Base-by-base conservation (phyloP, 2,797 vertebrate genomes). In the Choloepus didactylus region DNA sequence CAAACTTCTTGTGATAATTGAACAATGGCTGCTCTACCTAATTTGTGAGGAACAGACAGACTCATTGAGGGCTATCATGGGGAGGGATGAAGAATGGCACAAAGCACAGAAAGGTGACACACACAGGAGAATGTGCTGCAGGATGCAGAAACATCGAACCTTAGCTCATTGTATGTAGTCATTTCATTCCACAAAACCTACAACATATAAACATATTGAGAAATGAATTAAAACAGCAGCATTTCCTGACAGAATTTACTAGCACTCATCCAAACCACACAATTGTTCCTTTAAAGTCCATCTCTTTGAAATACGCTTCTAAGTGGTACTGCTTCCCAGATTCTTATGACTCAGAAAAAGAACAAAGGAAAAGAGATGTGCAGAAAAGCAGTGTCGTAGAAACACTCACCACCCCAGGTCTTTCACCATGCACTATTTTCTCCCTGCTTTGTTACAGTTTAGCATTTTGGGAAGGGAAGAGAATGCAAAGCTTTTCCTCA, bases 1-100 rank as follows among this genome's bases (percentile, higher is more conserved):
- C 31, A 75, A 93, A 97, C 84, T 95, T 64, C 77, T 51, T n/a
- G 80, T 89, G 75, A 62, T 86, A 75, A 96, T 95, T 29, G 96
- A 84, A 70, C 95, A 77, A 84, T 31, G 82, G 44, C 27, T 49
- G 31, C 35, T 82, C 1, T 66, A 64, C 80, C 49, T 27, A 82
- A 77, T 77, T 83, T 87, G 60, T 9, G 35, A 41, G 19, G 35
- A 14, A n/a, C 12, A 81, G 44, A 66, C 4, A 89, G 10, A 69
- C 35, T 86, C 41, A 82, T 35, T 73, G 44, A 35, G 29, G 1
- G 21, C 70, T 67, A 46, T 51, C 70, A 16, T 35, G 70, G 91
- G 84, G 93, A 23, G 51, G 14, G 59, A 73, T 11, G 60, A 75
- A 69, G 44, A 84, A n/a, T 2, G 66, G 18, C 21, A 31, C 18